Conservation (phyloP, 1,140 invertebrate species). For the Aphidius gifuensis region DNA sequence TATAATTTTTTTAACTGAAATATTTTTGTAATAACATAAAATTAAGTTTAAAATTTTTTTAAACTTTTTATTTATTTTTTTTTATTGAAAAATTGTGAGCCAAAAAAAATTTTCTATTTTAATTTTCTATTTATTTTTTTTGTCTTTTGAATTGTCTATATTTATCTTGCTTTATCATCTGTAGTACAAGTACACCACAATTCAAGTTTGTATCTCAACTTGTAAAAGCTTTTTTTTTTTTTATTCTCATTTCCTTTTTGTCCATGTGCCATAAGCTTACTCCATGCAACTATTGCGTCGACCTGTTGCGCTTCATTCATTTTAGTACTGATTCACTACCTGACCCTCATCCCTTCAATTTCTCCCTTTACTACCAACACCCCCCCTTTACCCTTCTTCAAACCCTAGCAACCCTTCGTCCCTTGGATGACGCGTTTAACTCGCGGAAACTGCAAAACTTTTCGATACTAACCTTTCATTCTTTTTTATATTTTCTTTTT, state of each 20-base stretch:
- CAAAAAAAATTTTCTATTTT: no score
- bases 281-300: slow-evolving; percentile 38
- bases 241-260: neutral
- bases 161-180: slow-evolving; percentile 4
- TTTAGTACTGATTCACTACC: slow-evolving; percentile 44
- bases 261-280: slow-evolving; percentile 31
- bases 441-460: slow-evolving; percentile 25
- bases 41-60: no score
- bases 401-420: slow-evolving; percentile 12
- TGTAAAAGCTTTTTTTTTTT: slow-evolving; percentile 11
- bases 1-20: no score
- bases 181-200: neutral
- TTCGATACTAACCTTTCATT: slow-evolving; percentile 24
- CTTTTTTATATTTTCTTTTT: neutral
- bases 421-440: slow-evolving; percentile 31
- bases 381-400: neutral
- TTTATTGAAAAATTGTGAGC: no score
- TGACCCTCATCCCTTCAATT: slow-evolving; percentile 28
- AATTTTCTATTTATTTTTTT: neutral
- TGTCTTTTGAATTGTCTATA: neutral
- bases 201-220: slow-evolving; percentile 4
- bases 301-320: slow-evolving; percentile 48
- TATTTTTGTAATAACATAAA: no score
- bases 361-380: slow-evolving; percentile 24
- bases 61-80: no score